Conservation (phyloP, 2,113 vertebrate species). For the Electrona antarctica region DNA sequence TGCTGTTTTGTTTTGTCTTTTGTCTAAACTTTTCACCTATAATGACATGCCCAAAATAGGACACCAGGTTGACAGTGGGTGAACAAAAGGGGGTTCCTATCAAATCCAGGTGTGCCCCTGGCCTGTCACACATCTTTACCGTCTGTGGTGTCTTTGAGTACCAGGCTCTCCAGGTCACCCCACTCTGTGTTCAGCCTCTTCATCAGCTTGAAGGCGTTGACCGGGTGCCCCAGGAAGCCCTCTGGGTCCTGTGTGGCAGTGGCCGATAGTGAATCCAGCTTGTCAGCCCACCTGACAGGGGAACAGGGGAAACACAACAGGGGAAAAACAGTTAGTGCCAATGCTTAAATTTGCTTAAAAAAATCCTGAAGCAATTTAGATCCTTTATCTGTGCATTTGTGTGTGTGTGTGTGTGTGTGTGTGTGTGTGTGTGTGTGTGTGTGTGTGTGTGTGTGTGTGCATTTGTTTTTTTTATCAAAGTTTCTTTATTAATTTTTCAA, state of each 20-base stretch:
- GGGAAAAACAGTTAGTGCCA: background rate
- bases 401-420: no score
- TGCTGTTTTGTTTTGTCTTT: background rate
- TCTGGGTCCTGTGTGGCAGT: slow-evolving; percentile 92
- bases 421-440: no score
- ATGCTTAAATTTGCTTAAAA: background rate
- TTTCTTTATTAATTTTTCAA: no score
- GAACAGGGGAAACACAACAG: background rate
- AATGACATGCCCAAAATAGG: no score
- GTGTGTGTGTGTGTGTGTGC: no score
- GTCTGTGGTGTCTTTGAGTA: slow-evolving; percentile 94
- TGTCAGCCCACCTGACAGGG: slow-evolving; percentile 93
- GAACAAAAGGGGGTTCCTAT: background rate
- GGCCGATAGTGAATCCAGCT: slow-evolving; percentile 86
- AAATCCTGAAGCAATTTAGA: no score
- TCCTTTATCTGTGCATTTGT: no score
- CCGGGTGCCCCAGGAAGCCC: slow-evolving; percentile 94
- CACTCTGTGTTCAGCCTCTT: slow-evolving; percentile 97
- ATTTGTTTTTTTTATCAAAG: no score
- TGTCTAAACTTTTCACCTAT: background rate
- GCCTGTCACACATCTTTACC: slow-evolving; percentile 73
- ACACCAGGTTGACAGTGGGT: background rate
- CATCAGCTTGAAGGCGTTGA: slow-evolving; percentile 98
- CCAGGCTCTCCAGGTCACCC: slow-evolving; percentile 91
- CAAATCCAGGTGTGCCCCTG: background rate